Percentiles rank a stretch among this genome's conserved stretches.
Conservation (phyloP, 1,140 invertebrate species). For the Linepithema humile region DNA sequence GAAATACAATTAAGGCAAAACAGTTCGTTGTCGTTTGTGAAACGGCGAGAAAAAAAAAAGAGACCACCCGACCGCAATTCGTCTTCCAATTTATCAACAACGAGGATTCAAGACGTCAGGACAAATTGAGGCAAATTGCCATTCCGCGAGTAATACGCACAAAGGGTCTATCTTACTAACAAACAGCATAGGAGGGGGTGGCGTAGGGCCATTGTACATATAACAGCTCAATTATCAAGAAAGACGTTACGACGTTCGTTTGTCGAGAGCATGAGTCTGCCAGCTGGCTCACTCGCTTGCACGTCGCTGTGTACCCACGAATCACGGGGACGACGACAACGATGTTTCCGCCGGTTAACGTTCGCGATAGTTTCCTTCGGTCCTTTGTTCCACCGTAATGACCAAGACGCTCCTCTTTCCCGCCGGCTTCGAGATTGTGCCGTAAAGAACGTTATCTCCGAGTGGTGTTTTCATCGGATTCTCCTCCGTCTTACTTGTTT, state of each 20-base stretch:
- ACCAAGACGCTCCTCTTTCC: constrained; percentile 28
- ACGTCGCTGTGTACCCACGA: background rate
- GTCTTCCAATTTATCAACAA: constrained; percentile 1
- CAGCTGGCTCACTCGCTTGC: constrained; percentile 29
- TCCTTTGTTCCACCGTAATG: constrained; percentile 54
- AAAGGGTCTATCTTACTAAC: constrained; percentile 31
- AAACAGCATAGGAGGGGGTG: background rate
- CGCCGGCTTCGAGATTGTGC: constrained; percentile 38
- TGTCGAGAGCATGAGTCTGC: constrained; percentile 18
- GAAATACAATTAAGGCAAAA: background rate
- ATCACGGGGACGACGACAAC: constrained; percentile 28
- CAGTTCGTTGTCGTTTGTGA: background rate
- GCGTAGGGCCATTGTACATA: constrained; percentile 8
- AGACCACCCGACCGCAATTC: background rate
- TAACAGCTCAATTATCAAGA: constrained; percentile 54
- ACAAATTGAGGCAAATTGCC: constrained; percentile 23
- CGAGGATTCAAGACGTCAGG: background rate
- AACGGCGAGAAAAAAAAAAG: background rate
- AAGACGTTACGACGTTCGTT: constrained; percentile 29
- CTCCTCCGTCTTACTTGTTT: constrained; percentile 41
- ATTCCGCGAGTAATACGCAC: background rate
- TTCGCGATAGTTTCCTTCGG: constrained; percentile 54
- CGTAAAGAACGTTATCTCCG: constrained; percentile 60
- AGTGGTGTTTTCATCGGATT: constrained; percentile 58
- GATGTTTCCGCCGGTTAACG: constrained; percentile 44